These are phyloP conservation scores for Psilopogon haemacephalus DNA, from an alignment of 2,113 vertebrate species.

Conservation along the genomic window DNA sequence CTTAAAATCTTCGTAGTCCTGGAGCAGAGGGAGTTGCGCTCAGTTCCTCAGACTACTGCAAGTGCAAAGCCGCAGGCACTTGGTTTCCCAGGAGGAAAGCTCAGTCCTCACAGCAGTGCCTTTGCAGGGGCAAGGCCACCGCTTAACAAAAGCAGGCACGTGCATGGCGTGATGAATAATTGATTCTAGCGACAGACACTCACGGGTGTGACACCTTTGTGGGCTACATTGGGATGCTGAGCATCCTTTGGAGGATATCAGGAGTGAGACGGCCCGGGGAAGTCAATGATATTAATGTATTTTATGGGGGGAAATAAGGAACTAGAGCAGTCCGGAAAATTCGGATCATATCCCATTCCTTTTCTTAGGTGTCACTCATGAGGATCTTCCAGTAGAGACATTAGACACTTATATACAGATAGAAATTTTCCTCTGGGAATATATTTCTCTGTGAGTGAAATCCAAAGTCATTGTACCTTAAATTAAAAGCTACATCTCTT, in stretches of 20 bases:
- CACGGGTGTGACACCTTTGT: not conserved
- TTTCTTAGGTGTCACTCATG: not conserved
- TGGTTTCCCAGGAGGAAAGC: not conserved
- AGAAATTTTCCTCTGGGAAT: not conserved
- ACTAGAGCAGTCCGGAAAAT: not conserved
- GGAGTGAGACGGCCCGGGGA: not conserved
- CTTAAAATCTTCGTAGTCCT: too few relatives aligned
- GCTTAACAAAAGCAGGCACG: not conserved
- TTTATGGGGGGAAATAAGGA: not conserved
- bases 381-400: not conserved
- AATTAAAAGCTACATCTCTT: not conserved
- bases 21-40: not conserved
- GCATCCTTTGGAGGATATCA: not conserved
- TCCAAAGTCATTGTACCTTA: not conserved
- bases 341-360: not conserved
- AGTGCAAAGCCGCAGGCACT: not conserved
- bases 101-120: not conserved
- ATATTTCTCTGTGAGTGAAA: not conserved
- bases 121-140: not conserved
- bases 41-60: not conserved
- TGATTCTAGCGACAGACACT: not conserved
- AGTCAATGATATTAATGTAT: not conserved
- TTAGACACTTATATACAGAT: not conserved
- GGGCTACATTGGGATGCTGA: not conserved
- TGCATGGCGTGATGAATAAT: not conserved